A percentile compares a stretch with the other conserved stretches of the same genome.
Evolutionary conservation across 2,113 vertebrate species (phyloP).

Genomic region (Thalassoma bifasciatum): DNA sequence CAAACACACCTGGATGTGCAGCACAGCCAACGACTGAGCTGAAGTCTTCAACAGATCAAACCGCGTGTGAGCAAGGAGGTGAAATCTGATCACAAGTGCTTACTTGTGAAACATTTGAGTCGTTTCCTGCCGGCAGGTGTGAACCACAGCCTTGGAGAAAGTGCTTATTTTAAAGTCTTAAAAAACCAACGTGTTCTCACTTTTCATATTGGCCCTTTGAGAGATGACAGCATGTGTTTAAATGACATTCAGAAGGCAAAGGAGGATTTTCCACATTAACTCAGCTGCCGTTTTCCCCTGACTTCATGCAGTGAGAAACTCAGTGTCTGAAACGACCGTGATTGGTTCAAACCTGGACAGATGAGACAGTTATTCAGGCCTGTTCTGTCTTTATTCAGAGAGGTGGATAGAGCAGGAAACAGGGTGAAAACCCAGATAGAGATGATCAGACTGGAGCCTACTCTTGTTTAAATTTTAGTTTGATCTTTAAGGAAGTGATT

Average conservation of each 20-base stretch:
- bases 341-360: too few relatives aligned
- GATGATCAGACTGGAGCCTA: too few relatives aligned
- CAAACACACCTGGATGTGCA: conserved; percentile 24
- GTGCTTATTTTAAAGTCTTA: not conserved
- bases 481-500: too few relatives aligned
- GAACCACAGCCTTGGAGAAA: conserved; percentile 15
- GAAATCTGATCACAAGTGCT: conserved; percentile 63
- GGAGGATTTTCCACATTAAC: too few relatives aligned
- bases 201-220: not conserved
- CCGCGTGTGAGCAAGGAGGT: conserved; percentile 38
- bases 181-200: not conserved
- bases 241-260: not conserved
- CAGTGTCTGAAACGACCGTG: too few relatives aligned
- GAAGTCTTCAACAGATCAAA: conserved; percentile 26
- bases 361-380: too few relatives aligned
- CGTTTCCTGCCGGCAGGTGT: conserved; percentile 22
- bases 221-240: not conserved
- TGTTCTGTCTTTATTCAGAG: too few relatives aligned
- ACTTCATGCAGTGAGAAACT: too few relatives aligned
- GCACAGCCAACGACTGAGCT: conserved; percentile 22
- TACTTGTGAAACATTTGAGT: conserved; percentile 52
- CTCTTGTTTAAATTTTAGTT: too few relatives aligned
- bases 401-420: too few relatives aligned
- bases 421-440: too few relatives aligned
- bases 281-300: not conserved